Conservation (phyloP, 2,113 vertebrate genomes). For the Callionymus lyra region DNA sequence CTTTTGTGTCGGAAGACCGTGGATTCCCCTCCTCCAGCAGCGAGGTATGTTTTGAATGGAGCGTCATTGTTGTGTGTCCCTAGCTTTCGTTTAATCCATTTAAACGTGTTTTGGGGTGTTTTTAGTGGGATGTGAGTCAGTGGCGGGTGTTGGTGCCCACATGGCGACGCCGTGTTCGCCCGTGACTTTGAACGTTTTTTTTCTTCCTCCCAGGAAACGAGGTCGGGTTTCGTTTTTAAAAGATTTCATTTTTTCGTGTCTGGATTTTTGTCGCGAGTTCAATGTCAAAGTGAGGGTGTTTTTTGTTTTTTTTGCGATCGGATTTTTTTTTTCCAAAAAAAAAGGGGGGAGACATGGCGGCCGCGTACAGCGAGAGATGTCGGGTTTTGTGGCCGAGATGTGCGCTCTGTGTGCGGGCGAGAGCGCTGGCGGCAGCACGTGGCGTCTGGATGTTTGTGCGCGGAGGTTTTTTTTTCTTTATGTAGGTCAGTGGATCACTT, state of each 20-base stretch:
- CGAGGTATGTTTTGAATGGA: constrained; percentile 43
- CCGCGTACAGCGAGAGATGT: too few species aligned
- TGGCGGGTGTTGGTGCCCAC: constrained; percentile 61
- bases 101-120: background rate
- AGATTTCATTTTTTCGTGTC: too few species aligned
- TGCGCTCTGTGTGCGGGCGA: too few species aligned
- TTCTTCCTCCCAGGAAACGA: constrained; percentile 1
- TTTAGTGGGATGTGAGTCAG: background rate
- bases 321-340: constrained; percentile 45
- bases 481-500: constrained; percentile 18
- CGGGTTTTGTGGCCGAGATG: too few species aligned
- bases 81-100: background rate
- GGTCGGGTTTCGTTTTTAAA: too few species aligned
- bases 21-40: constrained; percentile 18
- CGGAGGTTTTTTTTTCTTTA: constrained; percentile 2
- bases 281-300: constrained; percentile 64
- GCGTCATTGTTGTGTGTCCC: background rate
- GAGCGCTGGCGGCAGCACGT: constrained; percentile 22
- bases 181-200: constrained; percentile 42
- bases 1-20: constrained; percentile 61
- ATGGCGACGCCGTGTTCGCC: constrained; percentile 41
- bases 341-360: too few species aligned
- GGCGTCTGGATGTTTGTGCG: constrained; percentile 11
- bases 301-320: too few species aligned
- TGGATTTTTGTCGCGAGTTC: constrained; percentile 25